phyloP scores from a whole-genome alignment of 2,113 vertebrate species.

The Dromas ardeola region DNA sequence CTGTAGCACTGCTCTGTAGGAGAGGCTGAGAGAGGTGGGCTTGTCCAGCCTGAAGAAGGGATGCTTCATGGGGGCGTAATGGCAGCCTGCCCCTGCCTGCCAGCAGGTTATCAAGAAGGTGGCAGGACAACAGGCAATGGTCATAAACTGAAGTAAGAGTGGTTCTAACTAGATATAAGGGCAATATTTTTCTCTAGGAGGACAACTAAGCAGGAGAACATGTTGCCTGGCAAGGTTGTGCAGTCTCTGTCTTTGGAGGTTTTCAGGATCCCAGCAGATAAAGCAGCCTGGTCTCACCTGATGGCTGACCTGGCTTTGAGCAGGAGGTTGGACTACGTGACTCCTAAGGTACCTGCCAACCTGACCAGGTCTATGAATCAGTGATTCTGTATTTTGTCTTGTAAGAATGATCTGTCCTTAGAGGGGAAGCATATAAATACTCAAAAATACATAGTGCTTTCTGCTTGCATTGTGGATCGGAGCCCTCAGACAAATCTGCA shows the following conservation, averaged over 20 bases:
- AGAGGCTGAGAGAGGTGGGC: background rate
- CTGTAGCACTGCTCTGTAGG: background rate
- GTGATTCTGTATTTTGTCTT: background rate
- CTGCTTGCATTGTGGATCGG: background rate
- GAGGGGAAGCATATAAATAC: background rate
- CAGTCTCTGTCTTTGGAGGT: background rate
- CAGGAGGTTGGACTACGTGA: background rate
- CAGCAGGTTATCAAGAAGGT: background rate
- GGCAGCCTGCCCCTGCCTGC: fast-evolving
- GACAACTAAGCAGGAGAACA: background rate
- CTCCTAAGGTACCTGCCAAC: background rate
- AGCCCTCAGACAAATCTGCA: background rate
- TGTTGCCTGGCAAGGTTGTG: background rate
- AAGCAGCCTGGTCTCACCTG: background rate
- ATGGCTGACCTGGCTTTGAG: background rate
- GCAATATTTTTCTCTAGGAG: background rate
- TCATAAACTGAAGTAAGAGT: background rate
- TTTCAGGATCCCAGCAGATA: background rate
- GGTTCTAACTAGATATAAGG: background rate
- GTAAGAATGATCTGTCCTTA: background rate
- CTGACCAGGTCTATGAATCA: background rate
- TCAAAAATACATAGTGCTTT: background rate
- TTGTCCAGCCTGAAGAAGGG: background rate
- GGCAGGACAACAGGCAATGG: background rate
- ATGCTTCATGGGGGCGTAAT: fast-evolving